phyloP scores from a whole-genome alignment of 2,113 vertebrate genomes.

The Lamprotornis superbus region DNA sequence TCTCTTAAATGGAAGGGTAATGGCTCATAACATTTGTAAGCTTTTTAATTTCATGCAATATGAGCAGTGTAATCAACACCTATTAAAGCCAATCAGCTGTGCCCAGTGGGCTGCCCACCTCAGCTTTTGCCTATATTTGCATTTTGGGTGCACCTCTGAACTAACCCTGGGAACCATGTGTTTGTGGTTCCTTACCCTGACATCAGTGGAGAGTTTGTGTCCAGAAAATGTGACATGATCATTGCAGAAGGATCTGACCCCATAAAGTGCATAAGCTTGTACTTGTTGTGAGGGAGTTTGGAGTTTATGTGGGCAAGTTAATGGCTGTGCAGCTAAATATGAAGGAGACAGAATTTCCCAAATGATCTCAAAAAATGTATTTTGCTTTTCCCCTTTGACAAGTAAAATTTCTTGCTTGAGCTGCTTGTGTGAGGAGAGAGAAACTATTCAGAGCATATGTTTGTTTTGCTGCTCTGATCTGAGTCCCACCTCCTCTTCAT shows the following conservation, averaged over 20 bases:
- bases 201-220: background rate
- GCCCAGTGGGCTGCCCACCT: conserved; percentile 69
- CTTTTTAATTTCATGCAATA: conserved; percentile 86
- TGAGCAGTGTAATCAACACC: conserved; percentile 80
- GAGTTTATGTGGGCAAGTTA: background rate
- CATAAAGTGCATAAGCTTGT: background rate
- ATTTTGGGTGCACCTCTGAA: conserved; percentile 42
- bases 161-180: background rate
- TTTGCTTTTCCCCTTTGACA: background rate
- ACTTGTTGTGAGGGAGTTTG: background rate
- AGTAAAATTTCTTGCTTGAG: background rate
- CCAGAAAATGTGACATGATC: background rate
- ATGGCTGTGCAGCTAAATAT: background rate
- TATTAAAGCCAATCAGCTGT: conserved; percentile 78
- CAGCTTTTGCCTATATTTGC: conserved; percentile 66
- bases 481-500: background rate
- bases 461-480: background rate
- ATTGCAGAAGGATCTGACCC: background rate
- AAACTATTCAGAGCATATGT: background rate
- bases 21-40: conserved; percentile 83
- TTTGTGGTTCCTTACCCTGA: conserved; percentile 14
- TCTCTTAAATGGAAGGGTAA: conserved; percentile 81
- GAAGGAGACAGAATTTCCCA: background rate
- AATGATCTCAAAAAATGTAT: background rate
- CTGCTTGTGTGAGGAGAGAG: background rate